Percentiles rank a stretch among this genome's conserved stretches.
phyloP scores from a whole-genome alignment of 2,797 vertebrate species.

The Gallinago nigripennis region DNA sequence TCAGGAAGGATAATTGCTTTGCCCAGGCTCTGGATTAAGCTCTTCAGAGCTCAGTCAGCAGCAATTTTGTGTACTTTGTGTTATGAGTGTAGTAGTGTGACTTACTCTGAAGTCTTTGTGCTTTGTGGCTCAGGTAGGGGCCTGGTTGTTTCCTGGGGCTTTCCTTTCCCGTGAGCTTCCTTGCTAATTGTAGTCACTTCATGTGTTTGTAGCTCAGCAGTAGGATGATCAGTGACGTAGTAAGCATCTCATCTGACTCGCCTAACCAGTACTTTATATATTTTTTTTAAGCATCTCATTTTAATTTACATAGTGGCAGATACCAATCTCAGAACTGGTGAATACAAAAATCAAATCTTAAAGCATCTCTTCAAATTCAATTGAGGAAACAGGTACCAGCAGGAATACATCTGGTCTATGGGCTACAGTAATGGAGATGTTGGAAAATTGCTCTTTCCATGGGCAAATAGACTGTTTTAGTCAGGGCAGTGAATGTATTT shows the following conservation, averaged over 20 bases:
- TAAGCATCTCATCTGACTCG: not conserved
- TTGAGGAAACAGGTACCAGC: not conserved
- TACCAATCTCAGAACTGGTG: not conserved
- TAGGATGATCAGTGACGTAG: not conserved
- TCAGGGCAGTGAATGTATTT: not conserved
- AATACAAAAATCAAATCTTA: not conserved
- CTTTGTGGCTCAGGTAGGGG: not conserved
- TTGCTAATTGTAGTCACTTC: not conserved
- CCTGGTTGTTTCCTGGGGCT: not conserved
- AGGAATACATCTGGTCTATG: not conserved
- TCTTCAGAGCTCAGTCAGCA: not conserved
- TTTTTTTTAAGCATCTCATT: not conserved
- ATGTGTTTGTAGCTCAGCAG: not conserved
- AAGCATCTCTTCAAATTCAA: not conserved
- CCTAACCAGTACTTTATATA: not conserved
- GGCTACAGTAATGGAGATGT: not conserved
- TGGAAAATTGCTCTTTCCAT: not conserved
- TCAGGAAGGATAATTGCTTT: not conserved
- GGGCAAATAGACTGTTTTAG: not conserved
- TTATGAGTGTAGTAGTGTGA: not conserved
- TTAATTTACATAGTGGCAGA: not conserved
- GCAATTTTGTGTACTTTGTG: accelerated
- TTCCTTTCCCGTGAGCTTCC: not conserved
- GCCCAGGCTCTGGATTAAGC: not conserved
- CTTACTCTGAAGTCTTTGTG: not conserved